Evolutionary conservation across 2,113 vertebrate species (phyloP).

Genomic region (Heteronetta atricapilla): DNA sequence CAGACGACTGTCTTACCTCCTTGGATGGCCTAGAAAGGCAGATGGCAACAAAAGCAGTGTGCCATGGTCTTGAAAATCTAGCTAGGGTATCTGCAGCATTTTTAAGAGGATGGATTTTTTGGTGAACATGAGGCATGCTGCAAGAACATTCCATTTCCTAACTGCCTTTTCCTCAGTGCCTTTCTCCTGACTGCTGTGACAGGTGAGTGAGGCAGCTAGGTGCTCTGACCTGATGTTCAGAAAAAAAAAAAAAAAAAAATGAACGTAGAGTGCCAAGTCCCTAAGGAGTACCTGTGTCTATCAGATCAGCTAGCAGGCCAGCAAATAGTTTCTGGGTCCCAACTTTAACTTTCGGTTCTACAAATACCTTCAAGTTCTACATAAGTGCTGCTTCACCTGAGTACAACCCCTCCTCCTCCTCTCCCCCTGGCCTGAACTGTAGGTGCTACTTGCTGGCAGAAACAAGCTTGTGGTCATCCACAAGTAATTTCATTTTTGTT

Average conservation of each 20-base stretch:
- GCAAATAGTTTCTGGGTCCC: background rate
- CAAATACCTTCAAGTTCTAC: background rate
- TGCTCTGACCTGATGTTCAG: background rate
- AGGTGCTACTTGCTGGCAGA: background rate
- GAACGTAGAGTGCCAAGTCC: background rate
- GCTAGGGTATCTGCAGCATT: background rate
- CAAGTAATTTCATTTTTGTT: background rate
- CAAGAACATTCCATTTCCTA: background rate
- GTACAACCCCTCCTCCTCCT: background rate
- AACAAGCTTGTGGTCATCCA: background rate
- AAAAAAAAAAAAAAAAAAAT: background rate
- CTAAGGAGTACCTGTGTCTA: background rate
- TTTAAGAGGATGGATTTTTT: background rate
- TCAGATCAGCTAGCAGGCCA: background rate
- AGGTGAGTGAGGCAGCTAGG: background rate
- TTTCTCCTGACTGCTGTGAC: background rate
- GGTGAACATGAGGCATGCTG: background rate
- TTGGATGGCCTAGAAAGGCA: background rate
- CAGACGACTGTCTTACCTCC: background rate
- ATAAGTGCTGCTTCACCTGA: accelerated
- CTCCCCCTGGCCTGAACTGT: background rate
- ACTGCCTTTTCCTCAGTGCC: background rate
- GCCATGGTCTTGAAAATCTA: background rate
- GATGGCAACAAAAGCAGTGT: background rate
- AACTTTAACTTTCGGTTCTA: background rate